Conservation (phyloP, 2,113 vertebrate species). For the Vidua chalybeata region DNA sequence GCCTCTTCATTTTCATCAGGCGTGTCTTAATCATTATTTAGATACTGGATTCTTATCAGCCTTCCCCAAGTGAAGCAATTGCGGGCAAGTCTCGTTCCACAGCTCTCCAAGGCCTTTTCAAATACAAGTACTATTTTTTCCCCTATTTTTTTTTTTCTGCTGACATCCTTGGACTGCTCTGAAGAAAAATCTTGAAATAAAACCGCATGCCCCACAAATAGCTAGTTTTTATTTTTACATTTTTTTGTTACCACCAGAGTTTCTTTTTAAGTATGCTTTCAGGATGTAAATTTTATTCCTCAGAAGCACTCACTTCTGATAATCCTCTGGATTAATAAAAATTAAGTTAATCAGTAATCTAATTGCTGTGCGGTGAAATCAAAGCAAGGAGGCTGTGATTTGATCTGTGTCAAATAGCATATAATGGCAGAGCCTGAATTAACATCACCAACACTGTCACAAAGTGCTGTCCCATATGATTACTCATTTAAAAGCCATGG, state of each 20-base stretch:
- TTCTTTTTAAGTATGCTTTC: neutral
- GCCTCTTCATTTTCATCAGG: neutral
- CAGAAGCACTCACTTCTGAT: neutral
- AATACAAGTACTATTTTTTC: too few species aligned
- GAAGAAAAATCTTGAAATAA: neutral
- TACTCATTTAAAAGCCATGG: neutral
- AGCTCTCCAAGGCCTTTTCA: neutral
- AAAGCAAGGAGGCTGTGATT: neutral
- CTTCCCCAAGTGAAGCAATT: neutral
- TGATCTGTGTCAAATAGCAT: neutral
- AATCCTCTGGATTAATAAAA: conserved; percentile 28
- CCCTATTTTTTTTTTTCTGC: neutral
- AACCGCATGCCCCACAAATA: neutral
- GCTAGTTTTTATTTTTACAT: neutral
- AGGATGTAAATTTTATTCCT: neutral
- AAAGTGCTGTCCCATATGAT: neutral
- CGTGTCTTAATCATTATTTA: neutral
- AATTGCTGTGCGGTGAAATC: neutral
- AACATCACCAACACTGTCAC: neutral
- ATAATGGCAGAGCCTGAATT: neutral
- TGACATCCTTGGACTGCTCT: neutral
- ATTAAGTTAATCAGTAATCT: conserved; percentile 24
- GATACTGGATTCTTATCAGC: neutral
- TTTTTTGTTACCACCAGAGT: neutral
- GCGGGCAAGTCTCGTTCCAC: neutral